phyloP scores from a whole-genome alignment of 2,113 vertebrate genomes.

The Polypterus bichir region DNA sequence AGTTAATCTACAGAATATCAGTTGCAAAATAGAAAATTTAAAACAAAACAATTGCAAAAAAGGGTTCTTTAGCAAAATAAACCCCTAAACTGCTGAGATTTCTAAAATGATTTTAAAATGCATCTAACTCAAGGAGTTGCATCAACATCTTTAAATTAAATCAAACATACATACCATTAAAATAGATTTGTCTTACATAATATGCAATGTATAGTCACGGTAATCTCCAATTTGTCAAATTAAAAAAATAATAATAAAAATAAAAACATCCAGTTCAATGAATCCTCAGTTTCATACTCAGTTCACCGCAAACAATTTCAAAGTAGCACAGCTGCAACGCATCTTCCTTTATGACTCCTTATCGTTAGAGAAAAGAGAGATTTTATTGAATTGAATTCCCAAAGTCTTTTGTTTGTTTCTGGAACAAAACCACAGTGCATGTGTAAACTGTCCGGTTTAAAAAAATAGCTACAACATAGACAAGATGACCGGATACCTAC shows the following conservation, averaged over 20 bases:
- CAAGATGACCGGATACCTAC: conserved; percentile 63
- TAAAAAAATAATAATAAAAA: conserved; percentile 1
- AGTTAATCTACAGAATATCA: conserved; percentile 46
- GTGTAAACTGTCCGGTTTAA: conserved; percentile 82
- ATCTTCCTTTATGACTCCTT: conserved; percentile 33
- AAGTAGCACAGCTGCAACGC: conserved; percentile 13
- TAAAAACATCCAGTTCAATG: conserved; percentile 6
- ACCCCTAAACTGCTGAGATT: conserved; percentile 1
- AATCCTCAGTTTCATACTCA: conserved; percentile 6
- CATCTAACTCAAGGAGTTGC: background rate
- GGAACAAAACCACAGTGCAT: conserved; percentile 57
- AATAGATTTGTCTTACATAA: background rate
- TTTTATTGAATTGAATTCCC: conserved; percentile 9
- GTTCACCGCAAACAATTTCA: conserved; percentile 6
- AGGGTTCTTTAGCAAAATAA: conserved; percentile 9
- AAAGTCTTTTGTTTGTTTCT: conserved; percentile 7
- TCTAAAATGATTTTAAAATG: background rate
- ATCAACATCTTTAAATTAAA: background rate
- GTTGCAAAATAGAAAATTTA: conserved; percentile 15
- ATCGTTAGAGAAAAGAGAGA: conserved; percentile 21
- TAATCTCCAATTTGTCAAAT: background rate
- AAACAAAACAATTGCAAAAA: conserved; percentile 14
- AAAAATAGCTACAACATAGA: conserved; percentile 63
- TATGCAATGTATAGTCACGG: background rate
- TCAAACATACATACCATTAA: background rate